These are phyloP conservation scores for Xestia c-nigrum DNA, from an alignment of 2,888 invertebrate genomes.

Conservation along the genomic window DNA sequence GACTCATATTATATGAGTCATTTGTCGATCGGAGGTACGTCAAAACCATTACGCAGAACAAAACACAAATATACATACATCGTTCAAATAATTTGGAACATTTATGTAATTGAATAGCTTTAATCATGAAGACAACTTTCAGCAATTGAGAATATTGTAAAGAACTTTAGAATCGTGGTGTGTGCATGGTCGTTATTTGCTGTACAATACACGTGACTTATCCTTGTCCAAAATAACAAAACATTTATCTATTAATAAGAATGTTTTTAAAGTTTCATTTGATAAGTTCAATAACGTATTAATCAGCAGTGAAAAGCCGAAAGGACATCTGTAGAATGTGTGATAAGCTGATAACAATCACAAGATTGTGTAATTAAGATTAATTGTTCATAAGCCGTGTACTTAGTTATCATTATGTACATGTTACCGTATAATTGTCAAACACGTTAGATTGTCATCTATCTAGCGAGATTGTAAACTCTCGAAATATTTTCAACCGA, in stretches of 20 bases:
- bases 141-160: not conserved
- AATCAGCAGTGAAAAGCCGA: not conserved
- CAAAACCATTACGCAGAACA: not conserved
- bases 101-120: not conserved
- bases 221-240: not conserved
- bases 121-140: too few relatives aligned
- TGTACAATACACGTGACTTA: too few relatives aligned
- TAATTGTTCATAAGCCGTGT: not conserved
- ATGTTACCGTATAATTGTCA: too few relatives aligned
- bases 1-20: not conserved
- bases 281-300: not conserved
- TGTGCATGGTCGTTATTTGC: too few relatives aligned
- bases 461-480: too few relatives aligned
- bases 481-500: too few relatives aligned
- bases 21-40: not conserved
- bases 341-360: slow-evolving; percentile 1
- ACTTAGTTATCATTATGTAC: not conserved
- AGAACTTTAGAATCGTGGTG: not conserved
- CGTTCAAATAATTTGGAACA: not conserved
- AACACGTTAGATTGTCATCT: too few relatives aligned
- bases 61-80: not conserved
- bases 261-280: not conserved
- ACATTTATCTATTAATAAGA: slow-evolving; percentile 5
- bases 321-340: not conserved
- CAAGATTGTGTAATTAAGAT: not conserved